A percentile compares a stretch with the other conserved stretches of the same genome.
These are phyloP conservation scores for Psittacula echo DNA, from an alignment of 2,797 vertebrate species.

Conservation along the genomic window DNA sequence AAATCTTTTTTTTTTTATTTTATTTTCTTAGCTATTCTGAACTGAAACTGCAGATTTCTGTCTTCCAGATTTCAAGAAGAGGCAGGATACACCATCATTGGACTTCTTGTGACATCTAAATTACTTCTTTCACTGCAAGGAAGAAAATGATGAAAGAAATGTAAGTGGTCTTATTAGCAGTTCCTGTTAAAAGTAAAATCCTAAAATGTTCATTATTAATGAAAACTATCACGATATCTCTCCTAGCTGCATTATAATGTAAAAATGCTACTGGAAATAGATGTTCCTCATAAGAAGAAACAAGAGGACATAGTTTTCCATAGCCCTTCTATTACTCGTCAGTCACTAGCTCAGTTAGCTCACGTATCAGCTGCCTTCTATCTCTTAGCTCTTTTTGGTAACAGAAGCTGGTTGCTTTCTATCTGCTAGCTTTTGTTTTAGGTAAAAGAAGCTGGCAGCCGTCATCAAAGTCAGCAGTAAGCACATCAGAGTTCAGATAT, in stretches of 20 bases:
- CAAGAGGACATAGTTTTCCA: not conserved
- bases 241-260: not conserved
- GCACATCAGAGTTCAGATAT: not conserved
- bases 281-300: not conserved
- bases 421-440: not conserved
- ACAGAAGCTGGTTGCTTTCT: not conserved
- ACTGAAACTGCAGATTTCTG: not conserved
- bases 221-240: not conserved
- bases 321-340: not conserved
- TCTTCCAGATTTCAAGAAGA: not conserved
- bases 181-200: not conserved
- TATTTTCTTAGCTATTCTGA: not conserved
- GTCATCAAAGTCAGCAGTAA: not conserved
- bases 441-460: not conserved
- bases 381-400: not conserved
- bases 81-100: not conserved
- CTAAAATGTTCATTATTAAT: not conserved
- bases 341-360: not conserved
- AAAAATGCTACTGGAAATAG: not conserved
- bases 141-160: not conserved
- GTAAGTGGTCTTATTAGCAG: not conserved
- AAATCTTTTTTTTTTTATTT: not conserved
- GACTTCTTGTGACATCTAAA: not conserved
- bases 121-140: not conserved
- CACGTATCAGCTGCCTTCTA: not conserved